Base-by-base conservation (phyloP, 2,797 vertebrate species). In the Clarias fuscus region DNA sequence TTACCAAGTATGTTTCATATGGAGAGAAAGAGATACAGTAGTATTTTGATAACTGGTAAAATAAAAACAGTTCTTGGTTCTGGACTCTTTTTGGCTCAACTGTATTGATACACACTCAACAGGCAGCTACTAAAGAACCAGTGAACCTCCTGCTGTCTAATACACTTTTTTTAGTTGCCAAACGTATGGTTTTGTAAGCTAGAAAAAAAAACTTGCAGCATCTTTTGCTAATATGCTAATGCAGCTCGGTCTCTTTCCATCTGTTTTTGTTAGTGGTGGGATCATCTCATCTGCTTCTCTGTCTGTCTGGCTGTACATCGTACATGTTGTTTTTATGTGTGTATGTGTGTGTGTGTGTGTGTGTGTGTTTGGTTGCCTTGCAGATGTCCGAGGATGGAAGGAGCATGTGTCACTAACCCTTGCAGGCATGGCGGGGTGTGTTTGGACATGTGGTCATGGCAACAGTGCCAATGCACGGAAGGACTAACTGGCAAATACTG, bases 381-480 rank as follows among this genome's bases (percentile, higher is more conserved):
- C 88, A 99, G 98, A 89, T 99, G 98, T 88, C 97, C 98, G 70
- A 96, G 98, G 90, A 94, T 98, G 65, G 98, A 99, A 94, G 97
- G 96, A 0, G 96, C 96, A 62, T 99, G 98, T 91, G 91, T 92
- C 0, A 88, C 94, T 83, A 97, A 88, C 90, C 96, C 96, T 86
- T 99, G 98, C 92, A 96, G 98, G 85, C 97, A 99, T 0, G 97
- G 97, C 17, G 97, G 97, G 87, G 97, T 96, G 8, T 99, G 98
- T 85, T 89, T 96, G 17, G 98, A 99, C 92, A 96, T 94, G 92
- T 99, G 98, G 98, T 99, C 98, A 0, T 99, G 98, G 98, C 98
- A 99, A 92, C 97, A 98, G 90, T 99, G 98, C 86, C 95, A 92
- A 37, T 99, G 98, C 84, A 92, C 90, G 58, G 97, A 98, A 14